Base-by-base conservation (phyloP, 53 echinoderm and acorn worm species). In the Mesocentrotus franciscanus region DNA sequence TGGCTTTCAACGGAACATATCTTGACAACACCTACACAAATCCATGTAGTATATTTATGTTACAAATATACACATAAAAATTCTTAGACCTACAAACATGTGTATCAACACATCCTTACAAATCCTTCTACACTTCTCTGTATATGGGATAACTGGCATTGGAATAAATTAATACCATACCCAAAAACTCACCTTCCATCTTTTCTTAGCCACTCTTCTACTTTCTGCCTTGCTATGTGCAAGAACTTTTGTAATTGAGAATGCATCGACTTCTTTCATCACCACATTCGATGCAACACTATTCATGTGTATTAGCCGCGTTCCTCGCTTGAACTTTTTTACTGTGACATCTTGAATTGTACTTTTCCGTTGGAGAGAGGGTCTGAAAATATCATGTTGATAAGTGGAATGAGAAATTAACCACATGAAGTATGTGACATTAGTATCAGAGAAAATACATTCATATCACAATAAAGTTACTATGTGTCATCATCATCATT, bases 141-240 rank as follows among this genome's bases (percentile, higher is more conserved):
- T 49, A 49, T 49, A 49, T 5, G 49, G 49, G 6, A 49, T 68
- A 24, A 68, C 68, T 68, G 3, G 33, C 76, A 76, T 76, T 10
- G 29, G 76, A 76, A 76, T 76, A 76, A 5, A 10, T 12, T 76
- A 12, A 76, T 76, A 76, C 27, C 76, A 76, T 33, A 76, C 76
- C 13, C 30, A 13, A 8, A 58, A 56, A 57, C 91, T 33, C 68
- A 98, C 98, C 98, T 95, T 97, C 98, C 98, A 98, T 68, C 95
- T 97, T 20, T 95, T 89, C 76, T 95, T 85, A 17, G 96, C 97
- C 26, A 96, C 97, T 91, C 97, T 94, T 59, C 92, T 95, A 5
- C 93, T 97, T 42, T 92, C 96, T 18, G 98, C 98, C 91, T 95
- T 94, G 89, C 98, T 98, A 84, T 96, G 95, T 11, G 90, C 94